phyloP scores from a whole-genome alignment of 2,797 vertebrate genomes.

The Masticophis lateralis region DNA sequence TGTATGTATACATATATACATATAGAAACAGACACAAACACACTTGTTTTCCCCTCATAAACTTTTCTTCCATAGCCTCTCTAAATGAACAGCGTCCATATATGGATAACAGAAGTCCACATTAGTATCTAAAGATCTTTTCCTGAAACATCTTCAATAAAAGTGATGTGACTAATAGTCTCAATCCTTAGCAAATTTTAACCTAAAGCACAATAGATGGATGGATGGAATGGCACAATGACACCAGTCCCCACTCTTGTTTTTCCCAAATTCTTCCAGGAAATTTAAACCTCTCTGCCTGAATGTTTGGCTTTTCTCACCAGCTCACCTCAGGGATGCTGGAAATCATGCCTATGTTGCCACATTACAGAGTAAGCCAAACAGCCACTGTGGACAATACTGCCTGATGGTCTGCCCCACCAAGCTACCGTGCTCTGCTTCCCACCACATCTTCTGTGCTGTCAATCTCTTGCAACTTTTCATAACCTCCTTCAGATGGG shows the following conservation, averaged over 20 bases:
- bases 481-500: neutral
- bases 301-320: neutral
- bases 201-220: neutral
- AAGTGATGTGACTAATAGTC: neutral
- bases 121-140: neutral
- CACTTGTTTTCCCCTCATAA: neutral
- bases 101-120: neutral
- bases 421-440: neutral
- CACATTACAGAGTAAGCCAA: neutral
- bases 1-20: too few species aligned
- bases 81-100: neutral
- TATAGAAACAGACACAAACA: too few species aligned
- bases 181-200: neutral
- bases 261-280: neutral
- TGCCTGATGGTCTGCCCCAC: neutral
- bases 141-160: neutral
- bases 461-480: slow-evolving; percentile 21
- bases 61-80: neutral
- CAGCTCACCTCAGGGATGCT: neutral
- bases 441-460: neutral
- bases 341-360: neutral
- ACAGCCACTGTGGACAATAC: neutral
- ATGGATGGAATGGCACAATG: neutral
- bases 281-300: neutral
- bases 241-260: neutral